Evolutionary conservation across 2,797 vertebrate genomes (phyloP).

Genomic region (Microctenopoma lineatum): DNA sequence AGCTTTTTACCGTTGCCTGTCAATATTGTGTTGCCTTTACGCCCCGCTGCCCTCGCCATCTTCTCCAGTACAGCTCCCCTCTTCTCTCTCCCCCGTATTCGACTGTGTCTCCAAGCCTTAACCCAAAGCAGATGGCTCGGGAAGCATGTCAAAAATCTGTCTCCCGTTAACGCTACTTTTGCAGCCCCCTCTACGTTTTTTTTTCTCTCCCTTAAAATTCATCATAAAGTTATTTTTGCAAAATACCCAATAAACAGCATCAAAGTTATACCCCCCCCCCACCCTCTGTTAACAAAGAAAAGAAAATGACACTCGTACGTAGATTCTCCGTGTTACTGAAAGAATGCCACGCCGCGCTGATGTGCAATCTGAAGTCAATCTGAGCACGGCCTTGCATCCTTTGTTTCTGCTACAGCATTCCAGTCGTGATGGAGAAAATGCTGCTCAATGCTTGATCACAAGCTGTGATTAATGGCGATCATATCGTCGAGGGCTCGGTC

Average conservation of each 20-base stretch:
- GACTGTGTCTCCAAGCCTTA: conserved; percentile 78
- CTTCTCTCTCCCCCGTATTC: conserved; percentile 64
- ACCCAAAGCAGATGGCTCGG: conserved; percentile 91
- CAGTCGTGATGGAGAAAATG: conserved; percentile 59
- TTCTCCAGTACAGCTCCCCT: conserved; percentile 56
- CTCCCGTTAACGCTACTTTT: conserved; percentile 89
- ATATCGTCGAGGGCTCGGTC: conserved; percentile 58
- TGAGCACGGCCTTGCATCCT: conserved; percentile 47
- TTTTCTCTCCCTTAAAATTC: conserved; percentile 70
- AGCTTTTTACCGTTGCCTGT: conserved; percentile 56
- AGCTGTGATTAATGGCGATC: conserved; percentile 74
- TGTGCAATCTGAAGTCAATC: conserved; percentile 73
- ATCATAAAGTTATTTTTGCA: conserved; percentile 86
- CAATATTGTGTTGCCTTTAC: conserved; percentile 64
- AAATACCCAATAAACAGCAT: conserved; percentile 89
- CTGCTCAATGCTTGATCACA: conserved; percentile 60
- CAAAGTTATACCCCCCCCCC: conserved; percentile 79
- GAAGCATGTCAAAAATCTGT: conserved; percentile 92
- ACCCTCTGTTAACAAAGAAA: conserved; percentile 51
- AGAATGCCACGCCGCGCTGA: conserved; percentile 27
- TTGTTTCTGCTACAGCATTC: conserved; percentile 66
- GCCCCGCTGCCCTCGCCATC: conserved; percentile 65
- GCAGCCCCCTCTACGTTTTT: conserved; percentile 79
- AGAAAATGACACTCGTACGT: conserved; percentile 36
- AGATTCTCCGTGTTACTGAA: conserved; percentile 50